These are phyloP conservation scores for Hestina assimilis DNA, from an alignment of 1,140 invertebrate species.

Conservation along the genomic window DNA sequence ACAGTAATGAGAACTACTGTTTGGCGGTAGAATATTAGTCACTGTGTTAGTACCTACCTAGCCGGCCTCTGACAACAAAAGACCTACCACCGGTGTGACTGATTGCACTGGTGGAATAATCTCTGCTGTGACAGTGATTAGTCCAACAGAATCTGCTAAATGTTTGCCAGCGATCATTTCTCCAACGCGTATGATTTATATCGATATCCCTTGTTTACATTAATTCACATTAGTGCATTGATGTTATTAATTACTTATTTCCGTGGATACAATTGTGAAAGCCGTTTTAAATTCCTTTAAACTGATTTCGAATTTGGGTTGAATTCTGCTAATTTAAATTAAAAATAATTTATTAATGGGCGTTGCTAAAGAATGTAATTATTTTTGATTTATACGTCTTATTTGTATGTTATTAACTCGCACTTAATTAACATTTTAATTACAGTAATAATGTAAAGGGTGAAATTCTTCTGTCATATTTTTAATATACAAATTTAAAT, in stretches of 20 bases:
- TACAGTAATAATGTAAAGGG: neutral
- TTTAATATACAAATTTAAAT: neutral
- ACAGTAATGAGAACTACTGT: too few species aligned
- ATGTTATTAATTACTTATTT: constrained; percentile 22
- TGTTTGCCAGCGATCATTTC: constrained; percentile 13
- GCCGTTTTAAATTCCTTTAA: neutral
- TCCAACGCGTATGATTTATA: constrained; percentile 28
- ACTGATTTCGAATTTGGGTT: neutral
- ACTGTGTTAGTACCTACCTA: too few species aligned
- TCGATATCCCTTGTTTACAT: constrained; percentile 23
- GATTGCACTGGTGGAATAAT: too few species aligned
- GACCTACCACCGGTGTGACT: too few species aligned
- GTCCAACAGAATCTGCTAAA: constrained; percentile 20
- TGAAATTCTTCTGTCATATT: neutral
- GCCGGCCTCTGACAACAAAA: too few species aligned
- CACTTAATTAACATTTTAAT: neutral
- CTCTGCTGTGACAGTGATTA: too few species aligned
- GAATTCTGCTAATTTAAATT: neutral
- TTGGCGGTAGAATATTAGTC: too few species aligned
- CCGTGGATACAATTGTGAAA: neutral
- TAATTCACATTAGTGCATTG: constrained; percentile 17
- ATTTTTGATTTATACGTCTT: neutral
- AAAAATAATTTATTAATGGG: neutral
- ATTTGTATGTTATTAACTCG: neutral
- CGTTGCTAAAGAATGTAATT: neutral